Evolutionary conservation across 2,888 invertebrate species (phyloP).

Genomic region (Caenorhabditis sp.): DNA sequence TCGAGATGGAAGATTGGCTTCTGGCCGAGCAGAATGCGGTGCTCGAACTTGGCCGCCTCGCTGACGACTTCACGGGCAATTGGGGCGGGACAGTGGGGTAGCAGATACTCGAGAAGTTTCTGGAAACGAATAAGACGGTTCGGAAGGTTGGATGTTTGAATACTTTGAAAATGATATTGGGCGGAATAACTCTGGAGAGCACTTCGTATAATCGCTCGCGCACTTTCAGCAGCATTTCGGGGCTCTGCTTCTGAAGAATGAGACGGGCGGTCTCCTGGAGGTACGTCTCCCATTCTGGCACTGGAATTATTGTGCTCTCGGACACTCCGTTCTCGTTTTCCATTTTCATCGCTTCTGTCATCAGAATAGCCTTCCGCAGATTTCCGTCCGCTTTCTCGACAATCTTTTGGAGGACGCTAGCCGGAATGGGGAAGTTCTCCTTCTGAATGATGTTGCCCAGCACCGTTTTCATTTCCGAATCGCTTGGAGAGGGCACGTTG

Average conservation of each 20-base stretch:
- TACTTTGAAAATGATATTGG: slow-evolving; percentile 90
- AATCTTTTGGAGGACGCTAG: slow-evolving; percentile 81
- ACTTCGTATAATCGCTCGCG: slow-evolving; percentile 93
- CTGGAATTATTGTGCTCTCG: slow-evolving; percentile 83
- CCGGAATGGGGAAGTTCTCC: slow-evolving; percentile 66
- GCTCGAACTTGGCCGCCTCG: slow-evolving; percentile 91
- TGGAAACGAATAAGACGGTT: slow-evolving; percentile 10
- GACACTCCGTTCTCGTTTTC: slow-evolving; percentile 57
- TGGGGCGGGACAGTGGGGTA: slow-evolving; percentile 91
- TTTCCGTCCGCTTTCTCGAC: slow-evolving; percentile 89
- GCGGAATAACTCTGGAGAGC: slow-evolving; percentile 92
- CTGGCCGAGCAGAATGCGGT: slow-evolving; percentile 89
- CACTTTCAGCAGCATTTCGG: slow-evolving; percentile 83
- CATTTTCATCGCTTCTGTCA: slow-evolving; percentile 84
- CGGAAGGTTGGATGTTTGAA: not conserved
- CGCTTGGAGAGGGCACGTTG: slow-evolving; percentile 90
- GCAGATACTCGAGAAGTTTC: slow-evolving; percentile 83
- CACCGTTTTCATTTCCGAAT: slow-evolving; percentile 84
- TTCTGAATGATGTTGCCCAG: slow-evolving; percentile 25
- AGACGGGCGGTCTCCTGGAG: slow-evolving; percentile 89
- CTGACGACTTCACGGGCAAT: slow-evolving; percentile 86
- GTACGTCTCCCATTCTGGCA: slow-evolving; percentile 94
- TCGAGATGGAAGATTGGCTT: slow-evolving; percentile 94
- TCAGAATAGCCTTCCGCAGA: slow-evolving; percentile 90
- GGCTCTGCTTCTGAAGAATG: slow-evolving; percentile 90